Conservation (phyloP, 1,140 invertebrate species). For the Hyles euphorbiae region DNA sequence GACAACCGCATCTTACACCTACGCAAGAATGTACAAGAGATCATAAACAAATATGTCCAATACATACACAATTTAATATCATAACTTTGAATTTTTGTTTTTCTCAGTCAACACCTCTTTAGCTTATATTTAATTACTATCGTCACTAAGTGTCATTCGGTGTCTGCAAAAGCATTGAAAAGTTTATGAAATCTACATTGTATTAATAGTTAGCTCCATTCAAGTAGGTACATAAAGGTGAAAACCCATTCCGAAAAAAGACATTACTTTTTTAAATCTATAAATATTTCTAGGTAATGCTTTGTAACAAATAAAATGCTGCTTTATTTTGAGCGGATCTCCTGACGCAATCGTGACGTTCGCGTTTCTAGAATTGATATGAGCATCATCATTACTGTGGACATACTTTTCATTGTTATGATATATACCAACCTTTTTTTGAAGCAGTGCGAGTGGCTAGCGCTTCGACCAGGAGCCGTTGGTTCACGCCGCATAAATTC, state of each 20-base stretch:
- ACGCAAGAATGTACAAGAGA: constrained; percentile 37
- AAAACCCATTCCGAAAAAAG: no score
- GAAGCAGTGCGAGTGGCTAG: constrained; percentile 91
- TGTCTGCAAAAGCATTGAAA: no score
- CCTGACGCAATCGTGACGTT: constrained; percentile 38
- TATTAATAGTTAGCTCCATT: no score
- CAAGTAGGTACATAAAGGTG: no score
- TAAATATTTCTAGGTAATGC: background rate
- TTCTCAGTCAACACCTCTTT: no score
- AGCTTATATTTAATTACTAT: no score
- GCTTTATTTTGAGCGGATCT: constrained; percentile 32
- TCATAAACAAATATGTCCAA: constrained; percentile 51
- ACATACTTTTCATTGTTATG: constrained; percentile 3
- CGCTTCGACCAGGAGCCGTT: constrained; percentile 97
- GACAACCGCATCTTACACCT: constrained; percentile 42
- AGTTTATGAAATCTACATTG: no score
- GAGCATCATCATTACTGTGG: constrained; percentile 2
- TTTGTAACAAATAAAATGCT: constrained; percentile 33
- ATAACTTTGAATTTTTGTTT: no score
- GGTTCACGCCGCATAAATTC: constrained; percentile 98
- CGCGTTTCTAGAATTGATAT: constrained; percentile 13
- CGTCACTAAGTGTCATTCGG: no score
- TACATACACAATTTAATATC: constrained; percentile 9
- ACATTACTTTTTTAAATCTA: no score
- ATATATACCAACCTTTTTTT: constrained; percentile 81